These are phyloP conservation scores for Peromyscus melanophrys DNA, from an alignment of 2,797 vertebrate species.

Conservation along the genomic window DNA sequence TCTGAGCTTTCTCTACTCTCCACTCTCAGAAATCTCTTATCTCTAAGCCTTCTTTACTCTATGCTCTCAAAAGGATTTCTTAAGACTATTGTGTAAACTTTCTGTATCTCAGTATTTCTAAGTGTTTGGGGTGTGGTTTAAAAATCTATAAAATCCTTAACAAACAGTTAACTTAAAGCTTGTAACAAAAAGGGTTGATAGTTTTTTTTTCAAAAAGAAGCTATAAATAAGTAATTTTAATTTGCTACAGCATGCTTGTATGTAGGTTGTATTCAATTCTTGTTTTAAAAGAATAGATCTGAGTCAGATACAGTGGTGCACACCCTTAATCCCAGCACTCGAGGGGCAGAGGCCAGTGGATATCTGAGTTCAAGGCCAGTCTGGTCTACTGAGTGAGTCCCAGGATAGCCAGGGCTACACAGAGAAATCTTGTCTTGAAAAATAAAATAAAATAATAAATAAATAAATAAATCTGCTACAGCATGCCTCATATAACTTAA, in stretches of 20 bases:
- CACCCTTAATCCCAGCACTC: not conserved
- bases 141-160: not conserved
- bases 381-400: not conserved
- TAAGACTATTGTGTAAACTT: not conserved
- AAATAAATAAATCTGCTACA: not conserved
- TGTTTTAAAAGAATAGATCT: not conserved
- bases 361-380: not conserved
- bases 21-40: not conserved
- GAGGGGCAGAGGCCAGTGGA: not conserved
- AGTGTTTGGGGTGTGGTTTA: not conserved
- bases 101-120: not conserved
- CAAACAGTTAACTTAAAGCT: not conserved
- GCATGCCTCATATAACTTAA: not conserved
- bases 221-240: not conserved
- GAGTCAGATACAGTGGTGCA: not conserved
- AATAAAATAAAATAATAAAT: not conserved
- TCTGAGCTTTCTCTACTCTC: not conserved
- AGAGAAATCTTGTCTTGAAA: not conserved
- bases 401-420: not conserved
- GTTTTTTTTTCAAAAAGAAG: not conserved
- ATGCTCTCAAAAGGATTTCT: not conserved
- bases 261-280: not conserved
- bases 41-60: not conserved
- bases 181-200: not conserved
- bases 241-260: not conserved